Evolutionary conservation across 2,888 invertebrate genomes (phyloP), one percentile per base, ranked within the genome.

Genomic region (Neria commutata): DNA sequence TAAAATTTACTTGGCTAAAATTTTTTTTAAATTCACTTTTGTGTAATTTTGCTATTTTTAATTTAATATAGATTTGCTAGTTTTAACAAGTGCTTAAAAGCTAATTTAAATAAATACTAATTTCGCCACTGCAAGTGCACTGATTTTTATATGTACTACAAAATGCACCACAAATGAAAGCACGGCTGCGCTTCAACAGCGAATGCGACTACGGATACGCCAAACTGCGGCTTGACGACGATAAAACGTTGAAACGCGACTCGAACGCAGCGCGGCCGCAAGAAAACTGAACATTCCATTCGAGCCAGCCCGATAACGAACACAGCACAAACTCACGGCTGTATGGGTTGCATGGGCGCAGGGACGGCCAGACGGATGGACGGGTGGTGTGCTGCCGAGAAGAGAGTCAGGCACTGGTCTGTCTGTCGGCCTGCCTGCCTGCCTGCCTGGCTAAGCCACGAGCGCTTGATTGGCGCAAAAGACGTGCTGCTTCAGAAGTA

Each of bases 271-370:
- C 54, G 64, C 69, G 66, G 54, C 61, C 61, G 54, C 48, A 63
- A 66, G 67, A 63, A 67, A 67, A 64, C 59, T 56, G 60, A 56
- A 65, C 64, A 67, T 64, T 69, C 68, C 64, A 66, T 46, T 40
- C 56, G 55, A 14, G 25, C 55, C 24, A 50, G 19, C 42, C n/a
- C 42, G 26, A 37, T 37, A 37, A 37, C n/a, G 37, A 37, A 42
- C 42, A 37, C 3, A n/a, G 14, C 11, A 37, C 8, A 10, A 6
- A 37, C 46, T 25, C 54, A 24, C 26, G 11, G 19, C 19, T 19
- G 19, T n/a, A n/a, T n/a, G n/a, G n/a, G n/a, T n/a, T n/a, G n/a
- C n/a, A n/a, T n/a, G n/a, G n/a, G n/a, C n/a, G 40, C 24, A 16
- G 6, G 52, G 16, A 14, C 34, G 24, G 16, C 33, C 29, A n/a